Evolutionary conservation across 1,140 invertebrate species (phyloP), one percentile per base, ranked within the genome.

Genomic region (Habropoda laboriosa): DNA sequence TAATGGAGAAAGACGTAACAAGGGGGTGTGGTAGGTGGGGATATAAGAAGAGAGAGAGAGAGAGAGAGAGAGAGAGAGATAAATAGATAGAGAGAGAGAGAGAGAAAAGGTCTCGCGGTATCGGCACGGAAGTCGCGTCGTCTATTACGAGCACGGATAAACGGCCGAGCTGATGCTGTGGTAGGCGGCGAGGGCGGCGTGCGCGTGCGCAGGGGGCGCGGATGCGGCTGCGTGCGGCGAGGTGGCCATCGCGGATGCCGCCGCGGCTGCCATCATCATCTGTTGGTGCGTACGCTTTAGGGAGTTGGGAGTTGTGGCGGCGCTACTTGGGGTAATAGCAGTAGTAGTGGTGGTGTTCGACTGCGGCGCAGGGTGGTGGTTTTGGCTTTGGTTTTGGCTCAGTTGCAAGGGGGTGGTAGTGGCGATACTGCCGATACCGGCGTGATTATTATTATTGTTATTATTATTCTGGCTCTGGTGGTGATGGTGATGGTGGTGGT

Each of bases 391-490:
- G 91, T 90, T 93, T 92, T 91, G 92, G 90, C 88, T 93, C 94
- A 94, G 94, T 94, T 94, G 93, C 93, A 94, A 94, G 93, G 94
- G 94, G 93, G 94, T 94, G 93, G 93, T 94, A 93, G 94, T 94
- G 93, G 93, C 93, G 93, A 92, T 94, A 94, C 93, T 94, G 94
- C 93, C 94, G 93, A 89, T 88, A 87, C 86, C 88, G 86, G 87
- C 89, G 90, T 93, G 93, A 91, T 93, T 82, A 86, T 80, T 87
- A 83, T 64, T 81, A 78, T 77, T 87, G 57, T 79, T 84, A 74
- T 78, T 86, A 72, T 86, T 86, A 75, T 85, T 88, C 74, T 89
- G 85, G 70, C 78, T 88, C 76, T 88, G 93, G 93, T 94, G 93
- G 91, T 94, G 93, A 91, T 94, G 94, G 89, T 93, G 91, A 74